These are phyloP conservation scores for Sphinx pinastri DNA, from an alignment of 2,888 invertebrate species.

Conservation along the genomic window DNA sequence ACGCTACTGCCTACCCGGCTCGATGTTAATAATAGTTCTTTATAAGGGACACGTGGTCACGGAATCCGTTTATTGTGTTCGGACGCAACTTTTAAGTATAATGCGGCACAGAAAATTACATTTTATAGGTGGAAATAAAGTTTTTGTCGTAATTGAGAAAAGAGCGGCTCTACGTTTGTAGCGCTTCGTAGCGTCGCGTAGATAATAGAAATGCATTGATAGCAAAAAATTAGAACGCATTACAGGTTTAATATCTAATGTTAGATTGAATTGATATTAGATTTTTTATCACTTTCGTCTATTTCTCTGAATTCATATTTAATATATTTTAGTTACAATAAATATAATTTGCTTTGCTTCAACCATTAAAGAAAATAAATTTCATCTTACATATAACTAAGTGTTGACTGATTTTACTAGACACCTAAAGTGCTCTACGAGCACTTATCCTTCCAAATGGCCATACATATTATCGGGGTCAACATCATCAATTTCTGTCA, in stretches of 20 bases:
- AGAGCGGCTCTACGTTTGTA: neutral
- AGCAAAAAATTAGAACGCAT: neutral
- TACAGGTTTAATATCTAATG: neutral
- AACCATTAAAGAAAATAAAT: too few relatives aligned
- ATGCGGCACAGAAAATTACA: slow-evolving; percentile 45
- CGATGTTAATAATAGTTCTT: slow-evolving; percentile 76
- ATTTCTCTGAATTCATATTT: too few relatives aligned
- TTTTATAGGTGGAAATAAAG: slow-evolving; percentile 38
- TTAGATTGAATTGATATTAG: too few relatives aligned
- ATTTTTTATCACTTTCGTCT: too few relatives aligned
- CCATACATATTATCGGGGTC: neutral
- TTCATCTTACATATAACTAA: too few relatives aligned
- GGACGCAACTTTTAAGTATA: slow-evolving; percentile 51
- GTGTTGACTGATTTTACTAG: too few relatives aligned
- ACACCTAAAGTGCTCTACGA: too few relatives aligned
- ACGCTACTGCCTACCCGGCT: slow-evolving; percentile 75
- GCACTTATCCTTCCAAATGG: neutral
- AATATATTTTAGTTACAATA: too few relatives aligned
- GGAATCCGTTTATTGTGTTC: slow-evolving; percentile 36
- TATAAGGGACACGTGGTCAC: slow-evolving; percentile 75
- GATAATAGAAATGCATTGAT: neutral
- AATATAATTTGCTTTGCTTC: too few relatives aligned
- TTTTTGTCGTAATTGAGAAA: slow-evolving; percentile 30
- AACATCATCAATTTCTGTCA: neutral
- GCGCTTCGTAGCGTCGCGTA: neutral